Evolutionary conservation across 2,113 vertebrate genomes (phyloP).

Genomic region (Grammomys surdaster): DNA sequence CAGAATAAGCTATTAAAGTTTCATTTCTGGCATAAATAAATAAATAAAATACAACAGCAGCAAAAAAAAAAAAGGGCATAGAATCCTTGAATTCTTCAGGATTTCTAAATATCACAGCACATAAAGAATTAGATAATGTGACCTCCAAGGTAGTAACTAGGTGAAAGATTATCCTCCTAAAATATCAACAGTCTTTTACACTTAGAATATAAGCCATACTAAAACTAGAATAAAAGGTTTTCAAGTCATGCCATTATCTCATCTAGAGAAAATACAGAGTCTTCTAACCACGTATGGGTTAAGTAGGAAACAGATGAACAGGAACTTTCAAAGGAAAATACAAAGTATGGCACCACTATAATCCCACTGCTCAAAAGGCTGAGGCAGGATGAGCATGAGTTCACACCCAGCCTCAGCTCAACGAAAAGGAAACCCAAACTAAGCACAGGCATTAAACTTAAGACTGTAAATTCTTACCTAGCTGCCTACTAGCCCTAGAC

Average conservation of each 20-base stretch:
- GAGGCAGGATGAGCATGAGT: background rate
- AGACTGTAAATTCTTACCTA: slow-evolving; percentile 45
- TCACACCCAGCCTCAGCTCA: background rate
- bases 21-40: slow-evolving; percentile 44
- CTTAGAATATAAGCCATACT: slow-evolving; percentile 34
- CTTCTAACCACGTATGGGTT: slow-evolving; percentile 32
- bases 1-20: slow-evolving; percentile 13
- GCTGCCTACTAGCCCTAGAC: background rate
- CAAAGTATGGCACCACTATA: background rate
- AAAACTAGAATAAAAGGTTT: slow-evolving; percentile 45
- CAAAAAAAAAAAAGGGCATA: background rate
- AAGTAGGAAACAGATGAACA: background rate
- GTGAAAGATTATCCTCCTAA: slow-evolving; percentile 59
- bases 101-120: slow-evolving; percentile 27
- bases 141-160: background rate
- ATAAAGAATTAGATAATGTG: slow-evolving; percentile 45
- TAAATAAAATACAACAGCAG: slow-evolving; percentile 6
- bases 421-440: slow-evolving; percentile 38
- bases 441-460: slow-evolving; percentile 48
- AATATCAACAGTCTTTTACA: slow-evolving; percentile 46
- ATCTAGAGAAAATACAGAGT: slow-evolving; percentile 35
- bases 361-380: background rate
- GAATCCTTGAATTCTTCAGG: slow-evolving; percentile 45
- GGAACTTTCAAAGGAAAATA: slow-evolving; percentile 54
- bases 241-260: slow-evolving; percentile 30